Percentiles rank a stretch among this genome's conserved stretches.
Conservation (phyloP, 2,113 vertebrate species). For the Albula glossodonta region DNA sequence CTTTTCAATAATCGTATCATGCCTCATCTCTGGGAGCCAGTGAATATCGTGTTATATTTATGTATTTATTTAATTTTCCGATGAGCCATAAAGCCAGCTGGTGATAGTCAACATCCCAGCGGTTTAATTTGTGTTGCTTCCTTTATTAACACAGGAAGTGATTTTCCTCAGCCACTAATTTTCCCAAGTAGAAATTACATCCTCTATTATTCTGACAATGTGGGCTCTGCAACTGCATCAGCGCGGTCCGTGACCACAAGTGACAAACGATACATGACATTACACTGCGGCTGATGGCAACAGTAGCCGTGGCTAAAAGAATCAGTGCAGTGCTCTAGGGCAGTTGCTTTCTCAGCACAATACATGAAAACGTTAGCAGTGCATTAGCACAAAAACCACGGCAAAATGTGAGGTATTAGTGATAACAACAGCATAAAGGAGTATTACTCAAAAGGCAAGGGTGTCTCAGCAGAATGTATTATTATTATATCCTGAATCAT, state of each 20-base stretch:
- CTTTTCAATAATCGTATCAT: neutral
- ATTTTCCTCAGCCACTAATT: conserved; percentile 4
- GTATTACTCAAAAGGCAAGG: too few species aligned
- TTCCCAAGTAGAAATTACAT: conserved; percentile 16
- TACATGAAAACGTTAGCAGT: too few species aligned
- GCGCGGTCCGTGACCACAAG: neutral
- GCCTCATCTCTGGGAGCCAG: conserved; percentile 1
- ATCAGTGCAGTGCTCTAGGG: neutral
- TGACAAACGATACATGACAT: neutral
- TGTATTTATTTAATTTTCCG: conserved; percentile 5
- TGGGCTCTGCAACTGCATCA: neutral
- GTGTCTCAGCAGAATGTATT: too few species aligned
- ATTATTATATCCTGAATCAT: too few species aligned
- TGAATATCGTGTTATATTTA: neutral
- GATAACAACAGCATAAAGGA: too few species aligned
- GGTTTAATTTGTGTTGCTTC: conserved; percentile 7
- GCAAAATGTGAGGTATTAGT: neutral
- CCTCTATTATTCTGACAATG: neutral
- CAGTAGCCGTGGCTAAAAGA: neutral
- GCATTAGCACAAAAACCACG: neutral
- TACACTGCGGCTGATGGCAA: neutral
- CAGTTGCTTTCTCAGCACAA: too few species aligned
- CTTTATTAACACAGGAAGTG: neutral
- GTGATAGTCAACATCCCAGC: neutral
- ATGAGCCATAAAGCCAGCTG: neutral